phyloP scores from a whole-genome alignment of 2,113 vertebrate species.

The Cochlearius cochlearius region DNA sequence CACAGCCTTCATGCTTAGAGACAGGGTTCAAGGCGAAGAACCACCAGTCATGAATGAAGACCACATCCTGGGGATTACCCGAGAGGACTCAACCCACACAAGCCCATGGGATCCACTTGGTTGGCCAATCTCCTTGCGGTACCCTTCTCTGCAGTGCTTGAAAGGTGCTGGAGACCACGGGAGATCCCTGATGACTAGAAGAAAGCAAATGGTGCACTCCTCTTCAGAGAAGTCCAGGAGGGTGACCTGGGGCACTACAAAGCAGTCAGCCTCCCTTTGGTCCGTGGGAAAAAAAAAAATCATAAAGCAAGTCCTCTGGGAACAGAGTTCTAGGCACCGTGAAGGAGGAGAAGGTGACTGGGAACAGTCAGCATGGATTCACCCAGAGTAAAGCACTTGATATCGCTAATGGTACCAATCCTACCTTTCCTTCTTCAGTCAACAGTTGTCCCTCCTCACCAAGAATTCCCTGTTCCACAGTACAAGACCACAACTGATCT shows the following conservation, averaged over 20 bases:
- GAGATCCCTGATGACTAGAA: not conserved
- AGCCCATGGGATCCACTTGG: not conserved
- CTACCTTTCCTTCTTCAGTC: not conserved
- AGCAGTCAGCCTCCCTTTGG: not conserved
- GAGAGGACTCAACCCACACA: not conserved
- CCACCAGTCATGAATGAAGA: not conserved
- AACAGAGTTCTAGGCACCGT: not conserved
- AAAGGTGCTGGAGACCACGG: not conserved
- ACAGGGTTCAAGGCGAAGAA: not conserved
- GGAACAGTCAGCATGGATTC: not conserved
- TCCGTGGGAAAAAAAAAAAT: not conserved
- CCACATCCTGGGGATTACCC: not conserved
- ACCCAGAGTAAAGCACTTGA: not conserved
- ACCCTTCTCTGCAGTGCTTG: not conserved
- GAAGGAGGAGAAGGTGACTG: not conserved
- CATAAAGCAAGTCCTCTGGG: not conserved
- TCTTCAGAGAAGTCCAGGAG: not conserved
- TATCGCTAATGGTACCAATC: not conserved
- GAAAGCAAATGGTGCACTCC: not conserved
- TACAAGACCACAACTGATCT: not conserved
- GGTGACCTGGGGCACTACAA: too few species aligned
- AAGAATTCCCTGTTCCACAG: not conserved
- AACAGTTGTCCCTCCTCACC: not conserved
- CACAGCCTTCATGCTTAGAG: not conserved
- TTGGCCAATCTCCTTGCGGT: not conserved